Percentiles rank a stretch among this genome's conserved stretches.
Conservation (phyloP, 37 sponge, comb jelly and placozoan genomes). For the Halisarca cf. caerulea region DNA sequence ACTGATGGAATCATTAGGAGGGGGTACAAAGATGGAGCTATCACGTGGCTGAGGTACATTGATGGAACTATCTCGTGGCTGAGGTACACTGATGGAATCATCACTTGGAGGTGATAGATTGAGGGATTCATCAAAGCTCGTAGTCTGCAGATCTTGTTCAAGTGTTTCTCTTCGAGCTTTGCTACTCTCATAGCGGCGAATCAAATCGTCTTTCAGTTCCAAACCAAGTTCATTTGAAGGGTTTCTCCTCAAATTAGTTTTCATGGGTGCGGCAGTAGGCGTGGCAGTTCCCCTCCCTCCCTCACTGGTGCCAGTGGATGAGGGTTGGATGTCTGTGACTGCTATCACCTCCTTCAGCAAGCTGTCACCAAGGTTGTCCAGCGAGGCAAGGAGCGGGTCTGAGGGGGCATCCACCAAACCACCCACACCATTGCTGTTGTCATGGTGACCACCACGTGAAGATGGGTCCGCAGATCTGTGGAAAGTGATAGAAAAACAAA, state of each 20-base stretch:
- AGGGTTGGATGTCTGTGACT: neutral
- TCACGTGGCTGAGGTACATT: too few relatives aligned
- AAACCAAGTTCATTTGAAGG: neutral
- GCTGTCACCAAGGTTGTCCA: too few relatives aligned
- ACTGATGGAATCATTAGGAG: too few relatives aligned
- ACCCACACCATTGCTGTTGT: too few relatives aligned
- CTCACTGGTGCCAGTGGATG: neutral
- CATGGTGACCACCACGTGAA: neutral
- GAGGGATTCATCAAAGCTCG: neutral
- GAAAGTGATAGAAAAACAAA: neutral
- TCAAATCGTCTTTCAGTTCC: slow-evolving; percentile 1
- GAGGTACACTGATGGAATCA: neutral
- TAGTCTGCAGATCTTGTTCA: neutral
- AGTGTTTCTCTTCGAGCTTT: neutral
- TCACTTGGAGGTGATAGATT: neutral
- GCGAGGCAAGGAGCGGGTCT: too few relatives aligned
- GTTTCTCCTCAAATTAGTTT: too few relatives aligned
- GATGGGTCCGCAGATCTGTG: neutral
- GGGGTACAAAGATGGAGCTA: too few relatives aligned
- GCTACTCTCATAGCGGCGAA: too few relatives aligned
- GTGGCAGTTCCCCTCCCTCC: neutral
- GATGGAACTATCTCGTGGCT: neutral
- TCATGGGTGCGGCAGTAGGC: neutral
- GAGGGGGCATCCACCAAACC: too few relatives aligned
- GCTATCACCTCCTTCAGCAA: neutral